A percentile compares a stretch with the other conserved stretches of the same genome.
Conservation (phyloP, 2,888 invertebrate genomes). For the Agelastica alni region DNA sequence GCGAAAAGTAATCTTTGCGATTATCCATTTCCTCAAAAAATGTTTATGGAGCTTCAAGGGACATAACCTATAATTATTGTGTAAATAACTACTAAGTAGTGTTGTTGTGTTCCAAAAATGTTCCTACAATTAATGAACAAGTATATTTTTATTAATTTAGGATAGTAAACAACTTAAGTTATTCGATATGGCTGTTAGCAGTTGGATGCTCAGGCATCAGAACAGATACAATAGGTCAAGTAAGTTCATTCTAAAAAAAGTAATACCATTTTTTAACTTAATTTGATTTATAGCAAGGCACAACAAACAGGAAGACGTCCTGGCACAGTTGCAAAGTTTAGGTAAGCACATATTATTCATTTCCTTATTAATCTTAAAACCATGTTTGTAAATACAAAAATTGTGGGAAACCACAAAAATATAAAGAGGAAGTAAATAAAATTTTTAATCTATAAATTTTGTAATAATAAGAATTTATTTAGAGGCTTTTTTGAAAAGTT, state of each 20-base stretch:
- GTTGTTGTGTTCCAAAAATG: slow-evolving; percentile 25
- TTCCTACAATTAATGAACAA: slow-evolving; percentile 26
- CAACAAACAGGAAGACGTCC: slow-evolving; percentile 57
- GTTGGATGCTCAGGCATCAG: slow-evolving; percentile 60
- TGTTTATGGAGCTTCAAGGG: slow-evolving; percentile 5
- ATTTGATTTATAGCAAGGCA: slow-evolving; percentile 56
- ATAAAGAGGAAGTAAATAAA: not conserved
- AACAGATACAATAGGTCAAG: slow-evolving; percentile 56
- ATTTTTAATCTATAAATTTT: too few relatives aligned
- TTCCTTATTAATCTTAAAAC: slow-evolving; percentile 25
- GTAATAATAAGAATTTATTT: too few relatives aligned
- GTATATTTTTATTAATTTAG: slow-evolving; percentile 28
- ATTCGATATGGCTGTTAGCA: slow-evolving; percentile 58
- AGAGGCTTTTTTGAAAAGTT: not conserved
- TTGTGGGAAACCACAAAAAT: not conserved
- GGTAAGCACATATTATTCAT: slow-evolving; percentile 35
- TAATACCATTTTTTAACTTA: slow-evolving; percentile 12
- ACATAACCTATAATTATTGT: slow-evolving; percentile 31
- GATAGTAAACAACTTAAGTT: slow-evolving; percentile 20
- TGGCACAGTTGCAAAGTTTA: slow-evolving; percentile 37
- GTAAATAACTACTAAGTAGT: slow-evolving; percentile 26
- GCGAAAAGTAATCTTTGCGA: slow-evolving; percentile 5
- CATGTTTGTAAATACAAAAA: slow-evolving; percentile 4
- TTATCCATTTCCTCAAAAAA: slow-evolving; percentile 7
- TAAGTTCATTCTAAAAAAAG: slow-evolving; percentile 38